Evolutionary conservation across 2,113 vertebrate genomes (phyloP).

Genomic region (Antechinus stuartii): DNA sequence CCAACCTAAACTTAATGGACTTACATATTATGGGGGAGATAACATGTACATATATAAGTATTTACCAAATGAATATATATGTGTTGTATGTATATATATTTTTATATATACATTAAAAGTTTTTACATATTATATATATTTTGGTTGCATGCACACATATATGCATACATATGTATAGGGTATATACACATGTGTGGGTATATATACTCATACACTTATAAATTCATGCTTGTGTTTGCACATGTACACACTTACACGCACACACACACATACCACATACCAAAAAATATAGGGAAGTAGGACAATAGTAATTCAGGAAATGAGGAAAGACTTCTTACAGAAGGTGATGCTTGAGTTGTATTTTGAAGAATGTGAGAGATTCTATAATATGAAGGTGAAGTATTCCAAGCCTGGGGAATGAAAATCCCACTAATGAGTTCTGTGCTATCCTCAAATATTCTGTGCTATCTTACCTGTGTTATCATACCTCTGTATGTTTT

Average conservation of each 20-base stretch:
- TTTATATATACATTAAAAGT: not conserved
- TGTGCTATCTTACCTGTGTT: not conserved
- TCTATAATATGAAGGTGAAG: not conserved
- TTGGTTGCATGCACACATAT: not conserved
- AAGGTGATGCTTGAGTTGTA: not conserved
- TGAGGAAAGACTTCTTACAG: not conserved
- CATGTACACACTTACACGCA: not conserved
- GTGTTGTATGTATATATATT: no score
- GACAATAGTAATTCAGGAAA: not conserved
- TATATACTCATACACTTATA: not conserved
- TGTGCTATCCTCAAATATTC: not conserved
- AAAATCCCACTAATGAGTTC: not conserved
- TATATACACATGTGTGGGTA: not conserved
- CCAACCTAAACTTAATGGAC: no score
- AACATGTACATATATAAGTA: no score
- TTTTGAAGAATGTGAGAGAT: not conserved
- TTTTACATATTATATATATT: not conserved
- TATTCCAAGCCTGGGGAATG: not conserved
- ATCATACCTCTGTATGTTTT: not conserved
- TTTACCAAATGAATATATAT: no score
- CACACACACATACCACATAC: not conserved
- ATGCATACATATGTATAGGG: not conserved
- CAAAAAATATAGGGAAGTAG: not conserved
- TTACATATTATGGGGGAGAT: no score
- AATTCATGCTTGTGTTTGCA: not conserved